Conservation (phyloP, 1,140 invertebrate genomes). For the Cheumatopsyche charites region DNA sequence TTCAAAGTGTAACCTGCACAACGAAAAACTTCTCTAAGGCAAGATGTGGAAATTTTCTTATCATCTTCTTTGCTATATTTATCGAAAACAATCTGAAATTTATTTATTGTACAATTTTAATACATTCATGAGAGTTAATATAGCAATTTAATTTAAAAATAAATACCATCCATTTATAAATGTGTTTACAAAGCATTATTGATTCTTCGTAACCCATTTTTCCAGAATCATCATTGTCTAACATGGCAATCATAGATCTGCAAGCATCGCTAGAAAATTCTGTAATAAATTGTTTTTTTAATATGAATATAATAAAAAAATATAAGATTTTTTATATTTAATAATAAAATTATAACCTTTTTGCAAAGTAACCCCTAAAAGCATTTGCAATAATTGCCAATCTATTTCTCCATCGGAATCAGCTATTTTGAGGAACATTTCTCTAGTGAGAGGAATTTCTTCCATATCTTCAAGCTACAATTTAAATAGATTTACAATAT, state of each 20-base stretch:
- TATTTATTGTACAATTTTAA: not conserved
- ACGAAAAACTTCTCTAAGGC: conserved; percentile 85
- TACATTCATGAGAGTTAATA: too few species aligned
- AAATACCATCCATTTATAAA: conserved; percentile 88
- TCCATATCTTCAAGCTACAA: too few species aligned
- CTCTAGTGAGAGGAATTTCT: too few species aligned
- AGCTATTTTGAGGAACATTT: too few species aligned
- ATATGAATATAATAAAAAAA: not conserved
- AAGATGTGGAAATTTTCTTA: conserved; percentile 81
- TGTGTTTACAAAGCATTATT: conserved; percentile 82
- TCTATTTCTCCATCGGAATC: too few species aligned
- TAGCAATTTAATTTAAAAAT: too few species aligned
- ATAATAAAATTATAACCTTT: conserved; percentile 5
- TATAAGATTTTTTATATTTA: not conserved
- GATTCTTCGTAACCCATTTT: conserved; percentile 96
- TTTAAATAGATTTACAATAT: not conserved
- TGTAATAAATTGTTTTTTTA: conserved; percentile 57
- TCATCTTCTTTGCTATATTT: conserved; percentile 83
- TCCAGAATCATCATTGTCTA: conserved; percentile 90
- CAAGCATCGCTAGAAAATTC: conserved; percentile 93
- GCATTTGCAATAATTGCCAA: too few species aligned
- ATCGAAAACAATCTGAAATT: conserved; percentile 80
- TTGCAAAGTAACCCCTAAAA: too few species aligned
- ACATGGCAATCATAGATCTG: conserved; percentile 95
- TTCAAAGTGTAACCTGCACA: conserved; percentile 90